phyloP scores from a whole-genome alignment of 2,113 vertebrate genomes.

The Mesitornis unicolor region DNA sequence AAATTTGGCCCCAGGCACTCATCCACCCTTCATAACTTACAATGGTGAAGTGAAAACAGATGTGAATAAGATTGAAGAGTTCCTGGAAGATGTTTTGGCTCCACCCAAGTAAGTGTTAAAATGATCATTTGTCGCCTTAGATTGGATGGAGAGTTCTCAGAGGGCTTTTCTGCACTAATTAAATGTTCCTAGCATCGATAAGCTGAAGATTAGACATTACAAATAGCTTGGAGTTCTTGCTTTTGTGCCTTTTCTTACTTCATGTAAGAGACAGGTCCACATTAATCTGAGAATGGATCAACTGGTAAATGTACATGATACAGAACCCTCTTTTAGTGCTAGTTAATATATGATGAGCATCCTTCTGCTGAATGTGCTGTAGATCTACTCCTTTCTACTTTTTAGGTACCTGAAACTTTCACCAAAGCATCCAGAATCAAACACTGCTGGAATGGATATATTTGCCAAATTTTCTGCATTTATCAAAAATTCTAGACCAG shows the following conservation, averaged over 20 bases:
- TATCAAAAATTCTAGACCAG: slow-evolving; percentile 97
- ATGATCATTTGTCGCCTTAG: background rate
- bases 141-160: background rate
- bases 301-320: background rate
- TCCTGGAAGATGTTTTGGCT: slow-evolving; percentile 93
- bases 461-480: slow-evolving; percentile 98
- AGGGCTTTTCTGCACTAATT: background rate
- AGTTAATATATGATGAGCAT: background rate
- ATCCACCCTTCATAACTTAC: slow-evolving; percentile 96
- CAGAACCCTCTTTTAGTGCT: background rate
- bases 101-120: slow-evolving; percentile 89
- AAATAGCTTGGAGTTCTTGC: background rate
- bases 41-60: slow-evolving; percentile 97
- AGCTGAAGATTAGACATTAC: background rate
- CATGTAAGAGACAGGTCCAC: background rate
- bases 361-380: background rate
- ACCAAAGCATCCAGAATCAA: slow-evolving; percentile 94
- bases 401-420: slow-evolving; percentile 88
- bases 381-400: background rate
- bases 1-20: slow-evolving; percentile 96
- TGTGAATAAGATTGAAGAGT: slow-evolving; percentile 99
- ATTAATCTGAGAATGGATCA: background rate
- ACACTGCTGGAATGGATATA: slow-evolving; percentile 97
- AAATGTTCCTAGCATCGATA: background rate
- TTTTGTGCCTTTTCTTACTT: too few relatives aligned